These are phyloP conservation scores for Trachops cirrhosus DNA, from an alignment of 2,797 vertebrate species.

Conservation along the genomic window DNA sequence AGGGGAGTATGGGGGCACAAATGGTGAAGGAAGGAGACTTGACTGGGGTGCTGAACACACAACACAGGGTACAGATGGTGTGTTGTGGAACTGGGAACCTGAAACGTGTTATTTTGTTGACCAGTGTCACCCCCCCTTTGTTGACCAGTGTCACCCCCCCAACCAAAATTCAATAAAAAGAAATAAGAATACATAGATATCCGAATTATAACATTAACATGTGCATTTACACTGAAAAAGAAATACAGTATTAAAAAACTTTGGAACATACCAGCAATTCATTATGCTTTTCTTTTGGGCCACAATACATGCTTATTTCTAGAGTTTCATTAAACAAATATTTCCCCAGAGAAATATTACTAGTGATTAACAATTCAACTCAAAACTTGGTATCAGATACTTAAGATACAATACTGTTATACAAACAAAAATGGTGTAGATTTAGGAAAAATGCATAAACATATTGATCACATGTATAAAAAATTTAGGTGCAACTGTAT, in stretches of 20 bases:
- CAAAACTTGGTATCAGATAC: not conserved
- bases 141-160: no score
- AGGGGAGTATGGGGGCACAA: no score
- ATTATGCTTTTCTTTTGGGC: not conserved
- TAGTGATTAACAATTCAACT: not conserved
- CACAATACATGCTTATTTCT: not conserved
- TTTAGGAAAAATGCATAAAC: not conserved
- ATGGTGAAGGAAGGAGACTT: no score
- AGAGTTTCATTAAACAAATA: not conserved
- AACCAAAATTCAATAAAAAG: no score
- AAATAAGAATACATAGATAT: not conserved
- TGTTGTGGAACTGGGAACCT: no score
- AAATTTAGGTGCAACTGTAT: not conserved
- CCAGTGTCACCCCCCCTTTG: no score
- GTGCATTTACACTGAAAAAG: not conserved
- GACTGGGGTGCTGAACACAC: no score
- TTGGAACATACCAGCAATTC: not conserved
- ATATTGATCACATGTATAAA: not conserved
- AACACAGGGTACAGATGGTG: no score
- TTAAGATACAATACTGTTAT: not conserved
- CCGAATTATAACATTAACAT: conserved; percentile 39
- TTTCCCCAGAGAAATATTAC: not conserved
- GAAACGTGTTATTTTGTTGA: no score
- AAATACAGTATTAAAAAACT: not conserved
- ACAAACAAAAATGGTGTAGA: not conserved